Base-by-base conservation (phyloP, 2,797 vertebrate species). In the Diglossa cyanea region DNA sequence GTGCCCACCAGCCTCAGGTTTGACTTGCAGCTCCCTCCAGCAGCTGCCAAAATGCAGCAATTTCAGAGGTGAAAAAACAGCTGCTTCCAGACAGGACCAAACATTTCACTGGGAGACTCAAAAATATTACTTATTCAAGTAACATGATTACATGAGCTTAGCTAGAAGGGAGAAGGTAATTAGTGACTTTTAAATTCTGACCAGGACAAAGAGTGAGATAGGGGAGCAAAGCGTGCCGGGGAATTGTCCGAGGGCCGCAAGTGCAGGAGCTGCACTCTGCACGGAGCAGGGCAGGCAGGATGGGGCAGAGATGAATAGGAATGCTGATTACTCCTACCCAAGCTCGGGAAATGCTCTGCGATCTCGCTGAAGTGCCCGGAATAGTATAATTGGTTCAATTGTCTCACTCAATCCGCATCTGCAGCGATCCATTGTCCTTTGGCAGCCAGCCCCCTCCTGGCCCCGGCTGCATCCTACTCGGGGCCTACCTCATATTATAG, bases 301-400 rank as follows among this genome's bases (percentile, higher is more conserved):
- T 0, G 1, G 87, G 70, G 62, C 82, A 10, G 7, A 71, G 76
- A 70, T 80, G 87, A 95, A 90, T 30, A 75, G 86, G 85, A 91
- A 88, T 20, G 58, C 90, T 78, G 76, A 86, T 95, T 73, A 45
- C 76, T 72, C 37, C 63, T 39, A 55, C 58, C 73, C 37, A 25
- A 47, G 90, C 96, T 78, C 73, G n/a, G 82, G 90, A 95, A 93
- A 72, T 5, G 50, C 78, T 86, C 89, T 86, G 75, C 35, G 3
- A 78, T 75, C 94, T 84, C 94, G 72, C 2, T 67, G 82, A 91
- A 88, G 90, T 54, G 77, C 83, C 61, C 2, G 4, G 72, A 75
- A 93, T 9, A 47, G 50, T 48, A 39, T 83, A 95, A 95, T 91
- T 91, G 94, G 57, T 94, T 95, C 93, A 83, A 88, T 50, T 95